phyloP scores from a whole-genome alignment of 2,113 vertebrate genomes.

The Sylvia atricapilla region DNA sequence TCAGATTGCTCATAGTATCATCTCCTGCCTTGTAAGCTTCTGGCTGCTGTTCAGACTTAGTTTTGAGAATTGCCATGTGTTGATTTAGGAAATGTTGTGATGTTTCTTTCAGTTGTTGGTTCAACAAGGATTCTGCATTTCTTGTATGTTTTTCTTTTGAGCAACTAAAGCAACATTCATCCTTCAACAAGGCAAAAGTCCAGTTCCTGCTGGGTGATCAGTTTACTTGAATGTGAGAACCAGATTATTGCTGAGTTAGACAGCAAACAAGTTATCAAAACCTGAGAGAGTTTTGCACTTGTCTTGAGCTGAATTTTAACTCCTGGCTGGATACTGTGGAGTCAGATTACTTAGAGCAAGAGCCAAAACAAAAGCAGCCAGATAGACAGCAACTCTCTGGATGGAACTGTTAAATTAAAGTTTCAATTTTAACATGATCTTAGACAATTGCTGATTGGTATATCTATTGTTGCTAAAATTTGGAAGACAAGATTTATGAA shows the following conservation, averaged over 20 bases:
- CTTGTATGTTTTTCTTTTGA: constrained; percentile 7
- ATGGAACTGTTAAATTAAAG: background rate
- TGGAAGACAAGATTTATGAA: background rate
- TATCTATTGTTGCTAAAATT: background rate
- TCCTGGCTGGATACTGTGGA: background rate
- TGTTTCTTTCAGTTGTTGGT: constrained; percentile 6
- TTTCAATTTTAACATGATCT: background rate
- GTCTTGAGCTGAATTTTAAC: constrained; percentile 9
- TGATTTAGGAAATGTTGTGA: constrained; percentile 4
- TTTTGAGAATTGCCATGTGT: constrained; percentile 29
- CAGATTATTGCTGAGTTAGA: background rate
- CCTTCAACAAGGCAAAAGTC: background rate
- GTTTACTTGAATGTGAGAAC: background rate
- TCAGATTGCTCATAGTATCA: background rate
- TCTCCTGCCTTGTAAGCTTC: background rate
- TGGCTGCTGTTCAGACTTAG: constrained; percentile 5
- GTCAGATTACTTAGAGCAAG: background rate
- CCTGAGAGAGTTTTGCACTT: background rate
- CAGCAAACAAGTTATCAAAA: constrained; percentile 4
- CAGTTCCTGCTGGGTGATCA: constrained; percentile 4
- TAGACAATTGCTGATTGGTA: background rate
- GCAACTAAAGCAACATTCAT: background rate
- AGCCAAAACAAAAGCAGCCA: background rate
- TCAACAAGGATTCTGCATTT: constrained; percentile 7
- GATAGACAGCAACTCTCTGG: background rate